These are phyloP conservation scores for Heliconius cydno DNA, from an alignment of 2,888 invertebrate species.

Conservation along the genomic window DNA sequence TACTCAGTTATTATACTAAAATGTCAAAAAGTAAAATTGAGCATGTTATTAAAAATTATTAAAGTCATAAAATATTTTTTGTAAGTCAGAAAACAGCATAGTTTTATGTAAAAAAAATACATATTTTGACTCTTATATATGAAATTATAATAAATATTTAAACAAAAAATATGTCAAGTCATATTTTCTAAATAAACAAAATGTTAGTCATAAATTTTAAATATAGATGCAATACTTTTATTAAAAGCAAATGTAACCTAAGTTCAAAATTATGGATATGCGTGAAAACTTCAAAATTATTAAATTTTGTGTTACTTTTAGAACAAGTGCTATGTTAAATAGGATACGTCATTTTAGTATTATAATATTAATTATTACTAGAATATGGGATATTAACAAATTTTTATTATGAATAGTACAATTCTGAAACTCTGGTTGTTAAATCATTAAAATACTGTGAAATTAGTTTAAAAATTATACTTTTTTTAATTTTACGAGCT, in stretches of 20 bases:
- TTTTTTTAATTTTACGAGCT: no score
- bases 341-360: slow-evolving; percentile 28
- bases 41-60: neutral
- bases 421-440: neutral
- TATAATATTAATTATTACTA: slow-evolving; percentile 17
- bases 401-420: neutral
- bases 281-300: neutral
- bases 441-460: neutral
- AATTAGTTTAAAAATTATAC: slow-evolving; percentile 2
- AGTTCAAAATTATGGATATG: neutral
- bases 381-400: slow-evolving; percentile 8
- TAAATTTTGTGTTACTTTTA: slow-evolving; percentile 17
- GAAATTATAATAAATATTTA: no score
- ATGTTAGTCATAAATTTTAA: no score
- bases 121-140: neutral
- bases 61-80: neutral
- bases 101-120: neutral
- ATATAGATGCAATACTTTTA: neutral
- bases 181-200: no score
- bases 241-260: slow-evolving; percentile 3
- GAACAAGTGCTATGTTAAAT: slow-evolving; percentile 20
- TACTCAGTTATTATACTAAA: neutral
- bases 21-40: slow-evolving; percentile 10
- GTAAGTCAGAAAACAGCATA: neutral
- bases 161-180: no score